Conservation (phyloP, 2,113 vertebrate genomes). For the Phainopepla nitens region DNA sequence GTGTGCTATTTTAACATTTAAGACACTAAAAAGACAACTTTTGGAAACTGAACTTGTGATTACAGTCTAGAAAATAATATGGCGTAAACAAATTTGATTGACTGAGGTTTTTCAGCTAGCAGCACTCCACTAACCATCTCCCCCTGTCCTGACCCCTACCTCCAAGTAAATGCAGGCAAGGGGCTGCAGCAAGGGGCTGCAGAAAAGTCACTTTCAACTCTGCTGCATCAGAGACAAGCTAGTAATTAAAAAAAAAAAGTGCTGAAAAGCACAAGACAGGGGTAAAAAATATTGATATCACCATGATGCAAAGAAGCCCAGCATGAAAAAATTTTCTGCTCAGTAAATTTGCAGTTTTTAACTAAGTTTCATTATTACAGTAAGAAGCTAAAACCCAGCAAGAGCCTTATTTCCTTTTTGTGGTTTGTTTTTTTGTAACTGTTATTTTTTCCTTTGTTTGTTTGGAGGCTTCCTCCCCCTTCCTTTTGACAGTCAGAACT, state of each 20-base stretch:
- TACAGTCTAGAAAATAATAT: background rate
- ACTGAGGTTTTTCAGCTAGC: background rate
- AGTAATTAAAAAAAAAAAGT: background rate
- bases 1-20: background rate
- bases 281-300: background rate
- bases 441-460: background rate
- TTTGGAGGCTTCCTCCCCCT: background rate
- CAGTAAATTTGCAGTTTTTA: background rate
- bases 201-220: background rate
- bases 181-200: background rate
- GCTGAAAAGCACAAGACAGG: background rate
- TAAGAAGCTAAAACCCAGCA: background rate
- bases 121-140: background rate
- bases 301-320: background rate
- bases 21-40: background rate
- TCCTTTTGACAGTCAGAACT: background rate
- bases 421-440: no score
- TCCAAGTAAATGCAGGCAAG: background rate
- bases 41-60: background rate
- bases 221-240: background rate
- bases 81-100: background rate
- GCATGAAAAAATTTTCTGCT: slow-evolving; percentile 13
- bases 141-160: background rate
- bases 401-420: background rate
- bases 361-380: background rate